Percentiles rank a stretch among this genome's conserved stretches.
phyloP scores from a whole-genome alignment of 1,140 invertebrate species.

The Drosophila asahinai region DNA sequence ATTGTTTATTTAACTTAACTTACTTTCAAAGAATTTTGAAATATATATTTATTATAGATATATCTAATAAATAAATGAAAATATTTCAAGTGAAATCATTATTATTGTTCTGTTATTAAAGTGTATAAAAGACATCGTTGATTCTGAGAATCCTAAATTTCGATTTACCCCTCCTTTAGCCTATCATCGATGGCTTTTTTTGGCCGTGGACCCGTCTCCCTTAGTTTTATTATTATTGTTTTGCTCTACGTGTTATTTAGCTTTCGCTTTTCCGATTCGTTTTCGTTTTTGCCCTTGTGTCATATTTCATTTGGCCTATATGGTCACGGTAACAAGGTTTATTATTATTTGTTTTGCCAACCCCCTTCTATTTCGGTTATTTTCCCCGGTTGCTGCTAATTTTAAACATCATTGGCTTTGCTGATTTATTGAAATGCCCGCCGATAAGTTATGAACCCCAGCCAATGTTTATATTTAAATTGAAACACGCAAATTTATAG shows the following conservation, averaged over 20 bases:
- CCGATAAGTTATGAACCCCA: conserved; percentile 39
- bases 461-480: conserved; percentile 35
- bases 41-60: background rate
- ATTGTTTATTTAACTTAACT: too few relatives aligned
- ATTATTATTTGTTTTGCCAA: conserved; percentile 74
- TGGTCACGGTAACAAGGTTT: conserved; percentile 77
- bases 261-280: conserved; percentile 46
- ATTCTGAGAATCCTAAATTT: background rate
- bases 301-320: conserved; percentile 76
- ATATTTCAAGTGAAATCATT: background rate
- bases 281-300: conserved; percentile 39
- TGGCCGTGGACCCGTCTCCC: conserved; percentile 8
- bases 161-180: background rate
- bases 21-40: too few relatives aligned
- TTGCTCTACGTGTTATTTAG: conserved; percentile 70
- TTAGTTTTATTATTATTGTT: conserved; percentile 78
- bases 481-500: conserved; percentile 53
- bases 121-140: background rate
- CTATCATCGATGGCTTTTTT: conserved; percentile 11
- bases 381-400: conserved; percentile 65
- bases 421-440: conserved; percentile 69
- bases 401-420: conserved; percentile 80
- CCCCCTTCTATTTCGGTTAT: conserved; percentile 20
- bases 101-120: background rate
- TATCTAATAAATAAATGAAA: background rate